phyloP scores from a whole-genome alignment of 2,888 invertebrate species.

The Carpatolechia fugitivella region DNA sequence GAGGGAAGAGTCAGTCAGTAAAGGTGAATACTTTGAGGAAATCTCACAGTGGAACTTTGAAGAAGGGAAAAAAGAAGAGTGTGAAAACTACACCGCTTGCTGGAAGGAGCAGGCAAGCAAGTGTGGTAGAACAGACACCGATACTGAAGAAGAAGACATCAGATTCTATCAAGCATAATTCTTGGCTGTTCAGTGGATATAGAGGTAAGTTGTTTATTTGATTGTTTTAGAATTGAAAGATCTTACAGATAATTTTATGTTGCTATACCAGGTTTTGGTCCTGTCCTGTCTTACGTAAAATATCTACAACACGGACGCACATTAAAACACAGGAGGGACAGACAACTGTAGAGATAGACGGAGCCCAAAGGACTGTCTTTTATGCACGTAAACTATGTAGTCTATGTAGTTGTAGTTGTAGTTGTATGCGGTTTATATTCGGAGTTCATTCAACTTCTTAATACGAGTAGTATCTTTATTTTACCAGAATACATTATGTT shows the following conservation, averaged over 20 bases:
- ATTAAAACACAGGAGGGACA: too few relatives aligned
- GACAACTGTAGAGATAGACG: too few relatives aligned
- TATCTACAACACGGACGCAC: background rate
- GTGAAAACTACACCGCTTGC: conserved; percentile 51
- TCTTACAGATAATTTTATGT: background rate
- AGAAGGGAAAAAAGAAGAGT: conserved; percentile 68
- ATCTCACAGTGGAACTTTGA: conserved; percentile 69
- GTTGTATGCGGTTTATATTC: too few relatives aligned
- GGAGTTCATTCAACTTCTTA: background rate
- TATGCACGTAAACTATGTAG: too few relatives aligned
- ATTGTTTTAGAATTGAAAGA: background rate
- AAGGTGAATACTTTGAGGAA: conserved; percentile 69
- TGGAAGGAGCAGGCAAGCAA: conserved; percentile 64
- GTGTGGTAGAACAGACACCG: conserved; percentile 63
- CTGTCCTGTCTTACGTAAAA: background rate
- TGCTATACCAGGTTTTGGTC: too few relatives aligned
- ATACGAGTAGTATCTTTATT: background rate
- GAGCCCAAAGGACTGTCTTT: too few relatives aligned
- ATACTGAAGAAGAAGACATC: conserved; percentile 59
- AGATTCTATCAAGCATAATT: conserved; percentile 57
- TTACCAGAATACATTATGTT: background rate
- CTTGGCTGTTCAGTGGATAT: conserved; percentile 66
- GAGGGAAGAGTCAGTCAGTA: conserved; percentile 69
- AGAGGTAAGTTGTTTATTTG: conserved; percentile 49
- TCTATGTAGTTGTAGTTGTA: too few relatives aligned